Evolutionary conservation across 1,140 invertebrate genomes (phyloP).

Genomic region (Drosophila hydei): DNA sequence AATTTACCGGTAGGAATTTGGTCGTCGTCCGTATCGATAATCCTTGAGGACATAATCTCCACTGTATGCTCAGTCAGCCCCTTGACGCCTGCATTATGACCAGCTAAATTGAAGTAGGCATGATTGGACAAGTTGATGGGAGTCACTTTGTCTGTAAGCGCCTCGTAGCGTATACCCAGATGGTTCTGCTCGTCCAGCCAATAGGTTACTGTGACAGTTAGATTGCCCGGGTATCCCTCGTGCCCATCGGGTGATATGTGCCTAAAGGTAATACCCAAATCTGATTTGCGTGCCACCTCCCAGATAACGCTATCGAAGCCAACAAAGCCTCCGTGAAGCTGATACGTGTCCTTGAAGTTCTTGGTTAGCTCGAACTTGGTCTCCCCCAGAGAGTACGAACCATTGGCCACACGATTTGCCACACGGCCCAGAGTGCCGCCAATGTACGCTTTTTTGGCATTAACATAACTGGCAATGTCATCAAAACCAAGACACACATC

Average conservation of each 20-base stretch:
- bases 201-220: slow-evolving; percentile 89
- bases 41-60: slow-evolving; percentile 89
- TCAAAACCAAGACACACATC: slow-evolving; percentile 93
- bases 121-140: slow-evolving; percentile 96
- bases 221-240: slow-evolving; percentile 92
- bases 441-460: slow-evolving; percentile 88
- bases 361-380: slow-evolving; percentile 88
- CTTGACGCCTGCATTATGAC: slow-evolving; percentile 87
- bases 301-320: slow-evolving; percentile 94
- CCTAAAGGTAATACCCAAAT: slow-evolving; percentile 87
- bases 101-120: slow-evolving; percentile 96
- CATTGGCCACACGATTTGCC: slow-evolving; percentile 92
- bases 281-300: slow-evolving; percentile 84
- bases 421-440: slow-evolving; percentile 95
- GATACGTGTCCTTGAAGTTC: slow-evolving; percentile 89
- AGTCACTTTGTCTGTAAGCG: slow-evolving; percentile 90
- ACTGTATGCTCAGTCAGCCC: slow-evolving; percentile 90
- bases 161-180: slow-evolving; percentile 89
- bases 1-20: slow-evolving; percentile 92
- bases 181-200: slow-evolving; percentile 89
- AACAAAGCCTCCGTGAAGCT: slow-evolving; percentile 93
- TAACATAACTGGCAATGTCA: slow-evolving; percentile 85
- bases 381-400: slow-evolving; percentile 88
- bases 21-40: slow-evolving; percentile 89
- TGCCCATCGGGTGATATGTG: slow-evolving; percentile 91